phyloP scores from a whole-genome alignment of 2,113 vertebrate genomes.

The Podarcis cretensis region DNA sequence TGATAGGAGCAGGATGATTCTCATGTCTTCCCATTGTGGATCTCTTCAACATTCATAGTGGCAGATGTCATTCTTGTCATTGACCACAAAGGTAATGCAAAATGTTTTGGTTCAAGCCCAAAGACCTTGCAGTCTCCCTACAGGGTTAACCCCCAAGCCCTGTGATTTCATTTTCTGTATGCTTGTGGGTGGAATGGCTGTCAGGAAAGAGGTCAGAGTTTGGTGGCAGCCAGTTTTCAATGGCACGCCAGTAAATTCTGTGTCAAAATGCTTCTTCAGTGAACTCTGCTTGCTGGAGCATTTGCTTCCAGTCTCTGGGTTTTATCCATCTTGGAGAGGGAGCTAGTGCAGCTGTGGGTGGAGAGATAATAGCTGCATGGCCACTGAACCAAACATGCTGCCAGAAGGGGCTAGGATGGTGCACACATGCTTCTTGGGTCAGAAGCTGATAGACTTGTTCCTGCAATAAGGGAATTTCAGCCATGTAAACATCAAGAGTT shows the following conservation, averaged over 20 bases:
- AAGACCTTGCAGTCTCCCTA: slow-evolving; percentile 7
- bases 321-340: slow-evolving; percentile 24
- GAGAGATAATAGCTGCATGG: slow-evolving; percentile 18
- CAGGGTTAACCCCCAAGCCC: neutral
- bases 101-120: slow-evolving; percentile 9
- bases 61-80: neutral
- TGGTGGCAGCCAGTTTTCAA: slow-evolving; percentile 38
- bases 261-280: slow-evolving; percentile 32
- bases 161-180: slow-evolving; percentile 13
- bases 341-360: slow-evolving; percentile 35
- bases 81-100: neutral
- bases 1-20: neutral
- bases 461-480: slow-evolving; percentile 1
- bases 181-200: slow-evolving; percentile 27
- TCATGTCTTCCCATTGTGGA: neutral
- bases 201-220: slow-evolving; percentile 30
- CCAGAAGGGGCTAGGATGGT: slow-evolving; percentile 30
- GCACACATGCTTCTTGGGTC: slow-evolving; percentile 5
- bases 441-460: slow-evolving; percentile 7
- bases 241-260: slow-evolving; percentile 28
- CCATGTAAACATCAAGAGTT: neutral
- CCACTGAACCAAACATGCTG: slow-evolving; percentile 33
- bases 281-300: slow-evolving; percentile 24
- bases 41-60: neutral
- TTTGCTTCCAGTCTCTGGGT: slow-evolving; percentile 16